Percentiles rank a stretch among this genome's conserved stretches.
These are phyloP conservation scores for Noctuana brunneofusca DNA, from an alignment of 2,888 invertebrate genomes.

Conservation along the genomic window DNA sequence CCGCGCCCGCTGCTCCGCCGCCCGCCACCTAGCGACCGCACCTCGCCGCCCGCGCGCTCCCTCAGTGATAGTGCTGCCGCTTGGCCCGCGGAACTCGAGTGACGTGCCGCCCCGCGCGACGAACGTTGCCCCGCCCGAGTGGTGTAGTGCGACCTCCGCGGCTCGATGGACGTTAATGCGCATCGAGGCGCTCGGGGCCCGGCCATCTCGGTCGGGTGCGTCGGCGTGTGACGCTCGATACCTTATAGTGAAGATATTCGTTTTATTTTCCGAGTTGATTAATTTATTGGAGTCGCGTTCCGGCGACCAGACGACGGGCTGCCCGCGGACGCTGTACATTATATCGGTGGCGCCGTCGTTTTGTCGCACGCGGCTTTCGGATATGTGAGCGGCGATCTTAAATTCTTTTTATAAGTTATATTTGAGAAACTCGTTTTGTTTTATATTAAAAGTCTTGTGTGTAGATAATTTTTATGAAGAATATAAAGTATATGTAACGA, in stretches of 20 bases:
- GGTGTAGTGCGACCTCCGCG: conserved; percentile 17
- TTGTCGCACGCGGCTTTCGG: conserved; percentile 37
- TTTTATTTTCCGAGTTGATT: conserved; percentile 40
- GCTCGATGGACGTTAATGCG: conserved; percentile 12
- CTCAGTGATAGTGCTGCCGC: conserved; percentile 18
- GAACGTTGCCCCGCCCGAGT: not conserved
- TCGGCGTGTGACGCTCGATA: conserved; percentile 37
- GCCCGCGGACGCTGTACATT: conserved; percentile 33
- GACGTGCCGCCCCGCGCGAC: not conserved
- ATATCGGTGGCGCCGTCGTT: conserved; percentile 31
- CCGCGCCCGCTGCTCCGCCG: conserved; percentile 44
- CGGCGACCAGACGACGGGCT: conserved; percentile 30
- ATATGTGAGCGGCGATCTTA: conserved; percentile 45
- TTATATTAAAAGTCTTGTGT: conserved; percentile 77
- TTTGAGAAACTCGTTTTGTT: conserved; percentile 74
- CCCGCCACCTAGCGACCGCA: conserved; percentile 51
- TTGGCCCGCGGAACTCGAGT: not conserved
- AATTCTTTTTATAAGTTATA: conserved; percentile 67
- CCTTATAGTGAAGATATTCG: conserved; percentile 29
- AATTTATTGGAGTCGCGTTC: conserved; percentile 51
- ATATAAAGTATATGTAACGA: conserved; percentile 80
- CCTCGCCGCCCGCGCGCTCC: not conserved
- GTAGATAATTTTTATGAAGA: conserved; percentile 81
- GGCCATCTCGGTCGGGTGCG: conserved; percentile 41
- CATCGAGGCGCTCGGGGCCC: conserved; percentile 40